Evolutionary conservation across 2,888 invertebrate genomes (phyloP), one percentile per base, ranked within the genome.

Genomic region (Hirtodrosophila duncani): DNA sequence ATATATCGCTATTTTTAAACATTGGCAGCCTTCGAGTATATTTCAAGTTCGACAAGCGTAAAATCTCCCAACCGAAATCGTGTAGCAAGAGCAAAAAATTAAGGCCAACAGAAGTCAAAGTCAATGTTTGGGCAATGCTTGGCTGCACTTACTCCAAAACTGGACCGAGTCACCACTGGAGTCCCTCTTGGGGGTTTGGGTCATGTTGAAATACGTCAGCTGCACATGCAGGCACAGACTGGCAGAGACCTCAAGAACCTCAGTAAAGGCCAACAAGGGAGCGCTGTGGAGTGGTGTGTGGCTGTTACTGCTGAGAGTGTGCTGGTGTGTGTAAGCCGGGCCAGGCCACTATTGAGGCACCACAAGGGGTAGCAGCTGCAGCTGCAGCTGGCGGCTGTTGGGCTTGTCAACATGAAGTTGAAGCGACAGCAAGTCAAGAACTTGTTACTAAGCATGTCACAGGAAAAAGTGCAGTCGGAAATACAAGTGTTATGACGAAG

Each of bases 131-230:
- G n/a, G 52, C 48, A 43, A 50, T 24, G 38, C 29, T 61, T 27
- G 33, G 44, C 37, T 41, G 50, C 36, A 55, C 26, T 26, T 17
- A 34, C 21, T 21, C n/a, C n/a, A n/a, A n/a, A n/a, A n/a, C n/a
- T n/a, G n/a, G n/a, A n/a, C n/a, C n/a, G n/a, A n/a, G n/a, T n/a
- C n/a, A n/a, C n/a, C n/a, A n/a, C n/a, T n/a, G n/a, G n/a, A n/a
- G n/a, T n/a, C n/a, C n/a, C n/a, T n/a, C n/a, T n/a, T n/a, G n/a
- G n/a, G n/a, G n/a, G n/a, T n/a, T n/a, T n/a, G n/a, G n/a, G n/a
- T n/a, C n/a, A n/a, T n/a, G n/a, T n/a, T 45, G 58, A 63, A 65
- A 67, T 74, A 62, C 65, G 70, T 68, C 63, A 64, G 63, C 60
- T 60, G 59, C 75, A 70, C 41, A 60, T 57, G 42, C n/a, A 21